Evolutionary conservation across 1,140 invertebrate genomes (phyloP), one percentile per base, ranked within the genome.

Genomic region (Lordiphosa stackelbergi): DNA sequence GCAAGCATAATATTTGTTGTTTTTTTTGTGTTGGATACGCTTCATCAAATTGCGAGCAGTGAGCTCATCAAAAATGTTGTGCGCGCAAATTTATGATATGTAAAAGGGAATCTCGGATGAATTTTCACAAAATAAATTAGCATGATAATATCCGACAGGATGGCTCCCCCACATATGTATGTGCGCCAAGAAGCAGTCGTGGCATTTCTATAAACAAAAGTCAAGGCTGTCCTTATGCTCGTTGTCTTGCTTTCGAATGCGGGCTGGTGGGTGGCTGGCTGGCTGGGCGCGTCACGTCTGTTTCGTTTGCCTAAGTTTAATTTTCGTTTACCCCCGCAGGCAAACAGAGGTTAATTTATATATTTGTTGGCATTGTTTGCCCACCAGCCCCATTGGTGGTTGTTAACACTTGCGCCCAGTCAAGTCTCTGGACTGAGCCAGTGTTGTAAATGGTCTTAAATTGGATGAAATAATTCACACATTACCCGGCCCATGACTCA

Each of bases 401-500:
- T 73, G 69, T 72, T 73, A 59, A 60, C 71, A 62, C 62, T 71
- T 56, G 53, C 47, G 52, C 22, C 70, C 48, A 41, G 41, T 48
- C 57, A 56, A 69, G 73, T 54, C 52, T 52, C 66, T 63, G 47
- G 46, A 55, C 49, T 58, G 11, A 19, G 75, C 49, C 58, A 48
- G 53, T 60, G 69, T 63, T 84, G 78, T 84, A 83, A 83, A 84
- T 83, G 78, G 73, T 84, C 69, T 72, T 42, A 78, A 73, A 85
- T 85, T 83, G 69, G 68, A 81, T 47, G 65, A 85, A 71, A 85
- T 77, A 85, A 85, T 81, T 85, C 77, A 75, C 74, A 81, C 83
- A 73, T 77, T 85, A 77, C 69, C 73, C 66, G 65, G 51, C 57
- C 62, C 70, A 85, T 81, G 75, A 79, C 62, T 85, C 68, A 74